Evolutionary conservation across 2,797 vertebrate species (phyloP).

Genomic region (Amblyraja radiata): DNA sequence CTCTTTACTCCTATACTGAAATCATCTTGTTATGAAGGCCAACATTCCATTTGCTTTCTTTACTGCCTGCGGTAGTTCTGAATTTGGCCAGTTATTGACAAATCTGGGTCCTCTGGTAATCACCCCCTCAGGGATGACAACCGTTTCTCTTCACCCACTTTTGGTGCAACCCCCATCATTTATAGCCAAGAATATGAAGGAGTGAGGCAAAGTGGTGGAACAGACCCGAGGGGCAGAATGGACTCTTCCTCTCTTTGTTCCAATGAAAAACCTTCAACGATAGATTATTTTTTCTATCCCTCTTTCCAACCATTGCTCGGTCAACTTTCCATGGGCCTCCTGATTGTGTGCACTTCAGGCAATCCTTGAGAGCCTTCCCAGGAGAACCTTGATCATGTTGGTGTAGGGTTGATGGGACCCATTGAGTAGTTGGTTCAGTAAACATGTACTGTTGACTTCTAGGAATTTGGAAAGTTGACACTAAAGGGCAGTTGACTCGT

Average conservation of each 20-base stretch:
- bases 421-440: neutral
- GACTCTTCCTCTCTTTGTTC: no score
- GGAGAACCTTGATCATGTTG: neutral
- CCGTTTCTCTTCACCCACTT: neutral
- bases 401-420: neutral
- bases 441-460: constrained; percentile 29
- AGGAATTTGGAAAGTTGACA: constrained; percentile 17
- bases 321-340: no score
- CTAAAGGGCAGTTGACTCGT: neutral
- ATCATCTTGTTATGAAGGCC: no score
- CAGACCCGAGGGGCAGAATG: no score
- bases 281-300: neutral
- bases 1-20: no score
- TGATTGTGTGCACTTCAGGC: neutral
- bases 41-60: no score
- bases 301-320: no score
- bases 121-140: neutral
- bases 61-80: no score
- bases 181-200: no score
- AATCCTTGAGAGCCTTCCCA: neutral
- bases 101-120: neutral
- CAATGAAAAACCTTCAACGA: neutral
- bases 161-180: neutral
- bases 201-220: no score
- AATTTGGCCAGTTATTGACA: neutral